Evolutionary conservation across 2,113 vertebrate genomes (phyloP).

Genomic region (Cyprichromis sp.): DNA sequence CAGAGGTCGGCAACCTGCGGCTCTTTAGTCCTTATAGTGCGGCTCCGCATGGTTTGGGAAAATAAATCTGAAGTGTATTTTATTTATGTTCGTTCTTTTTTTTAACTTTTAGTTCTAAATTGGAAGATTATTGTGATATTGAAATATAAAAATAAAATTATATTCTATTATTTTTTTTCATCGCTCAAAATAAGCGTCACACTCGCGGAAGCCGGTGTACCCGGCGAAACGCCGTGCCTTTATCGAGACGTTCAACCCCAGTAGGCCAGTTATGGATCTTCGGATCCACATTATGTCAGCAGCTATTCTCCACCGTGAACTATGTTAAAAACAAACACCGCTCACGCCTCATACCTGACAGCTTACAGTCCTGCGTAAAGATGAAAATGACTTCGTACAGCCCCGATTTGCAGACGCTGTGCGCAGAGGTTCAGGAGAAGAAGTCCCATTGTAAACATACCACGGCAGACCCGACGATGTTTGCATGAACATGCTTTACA

Average conservation of each 20-base stretch:
- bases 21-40: neutral
- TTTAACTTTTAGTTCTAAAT: neutral
- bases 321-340: rapidly evolving
- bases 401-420: rapidly evolving
- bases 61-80: neutral
- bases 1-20: neutral
- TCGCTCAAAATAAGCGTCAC: neutral
- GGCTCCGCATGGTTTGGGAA: neutral
- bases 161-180: rapidly evolving
- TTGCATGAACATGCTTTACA: rapidly evolving
- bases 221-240: rapidly evolving
- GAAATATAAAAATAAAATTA: neutral
- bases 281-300: neutral
- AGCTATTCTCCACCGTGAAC: rapidly evolving
- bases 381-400: neutral
- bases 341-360: neutral
- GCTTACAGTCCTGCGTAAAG: neutral
- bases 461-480: rapidly evolving
- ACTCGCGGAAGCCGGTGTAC: rapidly evolving
- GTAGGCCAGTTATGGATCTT: rapidly evolving
- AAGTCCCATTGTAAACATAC: neutral
- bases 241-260: neutral
- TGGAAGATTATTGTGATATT: neutral
- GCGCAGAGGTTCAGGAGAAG: neutral
- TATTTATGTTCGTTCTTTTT: neutral